These are phyloP conservation scores for Syngnathus scovelli DNA, from an alignment of 2,113 vertebrate genomes.

Conservation along the genomic window DNA sequence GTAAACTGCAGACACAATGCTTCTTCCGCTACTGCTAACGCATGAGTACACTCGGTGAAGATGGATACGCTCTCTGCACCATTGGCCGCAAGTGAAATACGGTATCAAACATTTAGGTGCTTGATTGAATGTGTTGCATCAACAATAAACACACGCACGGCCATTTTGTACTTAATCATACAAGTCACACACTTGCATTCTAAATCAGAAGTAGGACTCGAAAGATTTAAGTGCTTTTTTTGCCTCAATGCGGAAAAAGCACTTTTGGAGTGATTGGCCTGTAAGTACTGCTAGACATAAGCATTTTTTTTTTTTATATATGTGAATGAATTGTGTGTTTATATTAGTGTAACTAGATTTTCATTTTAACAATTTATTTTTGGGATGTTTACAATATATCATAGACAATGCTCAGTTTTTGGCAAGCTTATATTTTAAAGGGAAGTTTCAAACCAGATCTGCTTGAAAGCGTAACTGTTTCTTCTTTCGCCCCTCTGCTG, in stretches of 20 bases:
- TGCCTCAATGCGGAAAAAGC: background rate
- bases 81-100: slow-evolving; percentile 32
- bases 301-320: background rate
- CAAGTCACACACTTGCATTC: slow-evolving; percentile 18
- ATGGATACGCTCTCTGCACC: slow-evolving; percentile 25
- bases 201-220: background rate
- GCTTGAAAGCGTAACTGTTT: background rate
- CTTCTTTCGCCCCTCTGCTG: background rate
- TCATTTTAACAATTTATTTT: no score
- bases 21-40: slow-evolving; percentile 22
- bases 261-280: background rate
- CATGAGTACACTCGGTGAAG: slow-evolving; percentile 23
- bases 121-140: slow-evolving; percentile 37
- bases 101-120: slow-evolving; percentile 32
- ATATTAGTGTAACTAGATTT: background rate
- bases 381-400: no score
- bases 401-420: background rate
- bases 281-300: background rate
- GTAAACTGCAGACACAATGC: slow-evolving; percentile 8
- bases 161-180: slow-evolving; percentile 12
- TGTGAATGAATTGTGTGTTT: no score
- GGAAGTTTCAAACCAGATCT: background rate
- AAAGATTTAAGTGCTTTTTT: background rate
- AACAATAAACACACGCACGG: slow-evolving; percentile 2
- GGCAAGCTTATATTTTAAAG: background rate